A percentile compares a stretch with the other conserved stretches of the same genome.
Evolutionary conservation across 2,113 vertebrate species (phyloP).

Genomic region (Columba livia): DNA sequence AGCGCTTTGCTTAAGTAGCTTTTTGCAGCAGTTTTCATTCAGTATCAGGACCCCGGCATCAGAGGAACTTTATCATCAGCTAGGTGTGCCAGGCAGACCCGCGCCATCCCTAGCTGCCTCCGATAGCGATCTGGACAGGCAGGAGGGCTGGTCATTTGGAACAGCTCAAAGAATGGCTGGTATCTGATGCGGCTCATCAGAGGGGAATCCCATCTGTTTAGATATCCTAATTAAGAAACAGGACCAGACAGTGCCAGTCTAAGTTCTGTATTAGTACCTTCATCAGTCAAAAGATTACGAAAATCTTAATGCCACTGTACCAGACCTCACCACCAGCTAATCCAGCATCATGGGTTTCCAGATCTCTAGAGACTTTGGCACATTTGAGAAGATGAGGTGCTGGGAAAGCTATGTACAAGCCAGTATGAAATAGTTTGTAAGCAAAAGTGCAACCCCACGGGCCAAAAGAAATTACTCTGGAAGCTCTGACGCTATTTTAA

Average conservation of each 20-base stretch:
- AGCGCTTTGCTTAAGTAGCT: neutral
- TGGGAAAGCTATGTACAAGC: neutral
- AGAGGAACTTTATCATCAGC: neutral
- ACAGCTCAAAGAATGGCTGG: neutral
- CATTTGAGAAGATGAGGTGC: neutral
- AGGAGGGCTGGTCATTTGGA: neutral
- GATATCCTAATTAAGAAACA: neutral
- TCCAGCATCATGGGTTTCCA: neutral
- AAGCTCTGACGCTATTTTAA: neutral
- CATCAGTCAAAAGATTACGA: neutral
- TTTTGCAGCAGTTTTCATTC: neutral
- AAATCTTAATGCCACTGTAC: neutral
- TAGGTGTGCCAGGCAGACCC: slow-evolving; percentile 2
- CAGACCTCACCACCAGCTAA: neutral
- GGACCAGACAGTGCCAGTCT: neutral
- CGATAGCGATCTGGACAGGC: neutral
- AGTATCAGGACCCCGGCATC: neutral
- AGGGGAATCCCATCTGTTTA: slow-evolving; percentile 37
- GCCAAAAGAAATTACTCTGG: neutral
- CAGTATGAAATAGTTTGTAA: neutral
- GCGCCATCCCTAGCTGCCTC: neutral
- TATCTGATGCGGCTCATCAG: slow-evolving; percentile 53
- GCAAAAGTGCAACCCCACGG: neutral
- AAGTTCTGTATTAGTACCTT: neutral
- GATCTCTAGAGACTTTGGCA: neutral